Conservation (phyloP, 2,113 vertebrate species). For the Lophura nycthemera region DNA sequence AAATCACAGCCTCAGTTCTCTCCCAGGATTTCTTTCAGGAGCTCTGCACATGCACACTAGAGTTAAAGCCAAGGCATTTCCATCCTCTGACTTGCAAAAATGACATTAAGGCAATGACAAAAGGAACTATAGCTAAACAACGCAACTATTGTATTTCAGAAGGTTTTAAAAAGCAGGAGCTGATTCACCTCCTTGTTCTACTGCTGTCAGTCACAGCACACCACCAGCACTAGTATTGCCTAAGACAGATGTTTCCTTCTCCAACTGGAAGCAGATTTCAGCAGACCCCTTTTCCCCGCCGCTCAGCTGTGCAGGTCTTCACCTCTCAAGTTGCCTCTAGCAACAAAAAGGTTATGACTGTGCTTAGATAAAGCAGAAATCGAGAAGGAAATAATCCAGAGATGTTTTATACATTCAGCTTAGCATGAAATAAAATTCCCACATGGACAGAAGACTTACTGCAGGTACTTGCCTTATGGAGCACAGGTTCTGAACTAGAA, state of each 20-base stretch:
- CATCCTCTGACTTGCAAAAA: neutral
- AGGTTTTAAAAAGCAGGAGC: neutral
- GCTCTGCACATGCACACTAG: neutral
- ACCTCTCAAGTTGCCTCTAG: neutral
- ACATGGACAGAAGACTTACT: neutral
- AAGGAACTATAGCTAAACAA: neutral
- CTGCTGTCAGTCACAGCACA: neutral
- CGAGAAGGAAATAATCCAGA: neutral
- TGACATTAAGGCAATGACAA: neutral
- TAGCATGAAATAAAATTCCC: constrained; percentile 7
- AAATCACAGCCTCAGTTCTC: neutral
- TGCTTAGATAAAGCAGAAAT: neutral
- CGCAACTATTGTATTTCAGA: neutral
- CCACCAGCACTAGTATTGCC: neutral
- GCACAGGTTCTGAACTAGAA: neutral
- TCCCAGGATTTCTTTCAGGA: neutral
- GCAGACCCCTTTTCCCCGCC: neutral
- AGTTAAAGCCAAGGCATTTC: neutral
- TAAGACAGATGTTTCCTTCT: neutral
- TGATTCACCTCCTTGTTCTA: neutral
- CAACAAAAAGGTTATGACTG: neutral
- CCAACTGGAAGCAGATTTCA: neutral
- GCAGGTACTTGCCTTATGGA: neutral
- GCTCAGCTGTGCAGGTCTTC: neutral
- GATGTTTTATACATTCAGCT: constrained; percentile 8